phyloP scores from a whole-genome alignment of 1,140 invertebrate genomes.

The Calephelis virginiensis region DNA sequence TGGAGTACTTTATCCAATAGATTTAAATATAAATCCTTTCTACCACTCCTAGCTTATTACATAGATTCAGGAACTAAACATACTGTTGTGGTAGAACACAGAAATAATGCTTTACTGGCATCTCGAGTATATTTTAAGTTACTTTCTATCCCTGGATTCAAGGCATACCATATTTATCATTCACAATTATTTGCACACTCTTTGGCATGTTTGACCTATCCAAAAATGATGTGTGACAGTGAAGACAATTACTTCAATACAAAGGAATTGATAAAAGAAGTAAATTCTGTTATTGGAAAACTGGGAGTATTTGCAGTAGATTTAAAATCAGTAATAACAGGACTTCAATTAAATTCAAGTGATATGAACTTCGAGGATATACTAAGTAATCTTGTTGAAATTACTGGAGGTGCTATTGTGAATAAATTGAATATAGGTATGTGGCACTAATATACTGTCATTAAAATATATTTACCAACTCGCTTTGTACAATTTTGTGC shows the following conservation, averaged over 20 bases:
- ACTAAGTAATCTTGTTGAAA: slow-evolving; percentile 57
- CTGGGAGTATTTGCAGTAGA: slow-evolving; percentile 50
- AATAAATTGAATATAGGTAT: slow-evolving; percentile 63
- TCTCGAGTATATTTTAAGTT: slow-evolving; percentile 62
- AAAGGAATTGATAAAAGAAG: slow-evolving; percentile 49
- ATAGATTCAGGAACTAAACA: slow-evolving; percentile 61
- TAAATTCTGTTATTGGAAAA: slow-evolving; percentile 53
- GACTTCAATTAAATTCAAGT: slow-evolving; percentile 46
- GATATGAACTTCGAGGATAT: slow-evolving; percentile 74
- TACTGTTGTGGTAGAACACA: slow-evolving; percentile 44
- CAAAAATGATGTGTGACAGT: slow-evolving; percentile 56
- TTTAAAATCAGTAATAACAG: slow-evolving; percentile 44
- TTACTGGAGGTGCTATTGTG: slow-evolving; percentile 55
- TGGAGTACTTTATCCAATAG: slow-evolving; percentile 53
- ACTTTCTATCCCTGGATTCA: slow-evolving; percentile 60
- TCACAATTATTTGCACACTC: slow-evolving; percentile 69
- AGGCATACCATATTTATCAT: slow-evolving; percentile 67
- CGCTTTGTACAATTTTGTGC: too few relatives aligned
- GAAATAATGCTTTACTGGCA: slow-evolving; percentile 56
- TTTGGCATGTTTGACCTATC: slow-evolving; percentile 54
- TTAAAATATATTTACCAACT: too few relatives aligned
- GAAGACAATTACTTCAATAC: slow-evolving; percentile 53
- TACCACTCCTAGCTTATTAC: slow-evolving; percentile 56
- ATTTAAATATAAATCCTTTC: slow-evolving; percentile 50
- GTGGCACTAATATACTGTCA: slow-evolving; percentile 18